A percentile compares a stretch with the other conserved stretches of the same genome.
Conservation (phyloP, 2,113 vertebrate genomes). For the Elaphurus davidianus region DNA sequence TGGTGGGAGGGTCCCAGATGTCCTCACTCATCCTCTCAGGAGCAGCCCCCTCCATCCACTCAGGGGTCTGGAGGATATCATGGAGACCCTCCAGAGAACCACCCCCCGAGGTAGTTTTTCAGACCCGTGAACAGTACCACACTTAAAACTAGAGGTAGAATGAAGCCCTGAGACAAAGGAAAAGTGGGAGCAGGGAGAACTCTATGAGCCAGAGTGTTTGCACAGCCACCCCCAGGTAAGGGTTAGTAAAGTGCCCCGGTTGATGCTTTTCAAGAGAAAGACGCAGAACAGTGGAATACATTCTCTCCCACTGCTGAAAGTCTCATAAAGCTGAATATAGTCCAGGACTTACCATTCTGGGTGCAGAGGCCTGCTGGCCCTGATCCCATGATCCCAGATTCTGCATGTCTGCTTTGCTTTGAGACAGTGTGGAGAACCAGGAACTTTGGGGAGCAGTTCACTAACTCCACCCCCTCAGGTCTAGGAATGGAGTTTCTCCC, state of each 20-base stretch:
- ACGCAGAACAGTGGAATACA: not conserved
- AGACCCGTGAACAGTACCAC: not conserved
- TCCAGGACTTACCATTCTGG: not conserved
- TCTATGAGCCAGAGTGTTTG: not conserved
- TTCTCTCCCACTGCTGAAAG: not conserved
- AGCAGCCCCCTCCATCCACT: rapidly evolving
- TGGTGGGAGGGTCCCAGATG: not conserved
- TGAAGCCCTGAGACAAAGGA: not conserved
- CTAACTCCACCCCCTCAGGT: not conserved
- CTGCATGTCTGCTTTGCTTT: not conserved
- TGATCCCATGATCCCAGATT: not conserved
- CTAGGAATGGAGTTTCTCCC: not conserved
- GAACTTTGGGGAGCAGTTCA: not conserved
- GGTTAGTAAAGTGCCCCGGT: not conserved
- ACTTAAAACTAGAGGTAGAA: not conserved
- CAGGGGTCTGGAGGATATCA: not conserved
- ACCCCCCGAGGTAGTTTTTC: not conserved
- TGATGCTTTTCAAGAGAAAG: not conserved
- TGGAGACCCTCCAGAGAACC: not conserved
- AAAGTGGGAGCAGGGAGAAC: not conserved
- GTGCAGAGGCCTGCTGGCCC: not conserved
- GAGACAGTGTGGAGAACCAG: not conserved
- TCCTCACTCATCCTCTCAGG: not conserved
- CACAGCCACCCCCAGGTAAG: not conserved
- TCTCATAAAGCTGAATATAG: not conserved